phyloP scores from a whole-genome alignment of 2,888 invertebrate genomes.

The Andrena camellia region DNA sequence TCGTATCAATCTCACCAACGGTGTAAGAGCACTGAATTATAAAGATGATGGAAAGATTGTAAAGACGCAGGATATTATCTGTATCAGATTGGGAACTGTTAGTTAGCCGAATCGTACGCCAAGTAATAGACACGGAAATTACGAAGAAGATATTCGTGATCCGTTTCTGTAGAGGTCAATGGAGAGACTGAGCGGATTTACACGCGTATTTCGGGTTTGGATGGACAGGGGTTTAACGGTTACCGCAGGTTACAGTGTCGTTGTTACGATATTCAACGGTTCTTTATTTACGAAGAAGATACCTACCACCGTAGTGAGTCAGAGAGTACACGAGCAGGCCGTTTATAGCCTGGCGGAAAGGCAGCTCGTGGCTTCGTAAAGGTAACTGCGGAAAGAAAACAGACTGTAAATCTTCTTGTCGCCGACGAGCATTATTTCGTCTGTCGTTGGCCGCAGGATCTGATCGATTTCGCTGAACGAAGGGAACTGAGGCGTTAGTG shows the following conservation, averaged over 20 bases:
- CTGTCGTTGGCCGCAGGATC: not conserved
- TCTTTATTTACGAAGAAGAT: constrained; percentile 37
- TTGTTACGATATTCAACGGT: constrained; percentile 20
- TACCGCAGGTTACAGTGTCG: not conserved
- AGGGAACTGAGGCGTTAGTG: not conserved
- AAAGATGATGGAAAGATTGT: not conserved
- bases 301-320: constrained; percentile 22
- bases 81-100: not conserved
- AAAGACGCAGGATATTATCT: not conserved
- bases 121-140: not conserved
- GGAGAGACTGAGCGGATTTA: not conserved
- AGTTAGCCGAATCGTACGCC: too few relatives aligned
- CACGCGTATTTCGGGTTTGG: not conserved
- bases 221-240: not conserved
- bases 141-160: not conserved
- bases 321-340: constrained; percentile 13
- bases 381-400: constrained; percentile 9
- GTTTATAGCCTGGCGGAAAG: constrained; percentile 12
- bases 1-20: not conserved
- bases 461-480: not conserved
- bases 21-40: not conserved
- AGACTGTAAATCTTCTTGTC: not conserved
- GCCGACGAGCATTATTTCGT: not conserved
- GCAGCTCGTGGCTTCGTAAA: not conserved
- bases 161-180: not conserved